Base-by-base conservation (phyloP, 2,113 vertebrate genomes). In the Hippolais icterina region DNA sequence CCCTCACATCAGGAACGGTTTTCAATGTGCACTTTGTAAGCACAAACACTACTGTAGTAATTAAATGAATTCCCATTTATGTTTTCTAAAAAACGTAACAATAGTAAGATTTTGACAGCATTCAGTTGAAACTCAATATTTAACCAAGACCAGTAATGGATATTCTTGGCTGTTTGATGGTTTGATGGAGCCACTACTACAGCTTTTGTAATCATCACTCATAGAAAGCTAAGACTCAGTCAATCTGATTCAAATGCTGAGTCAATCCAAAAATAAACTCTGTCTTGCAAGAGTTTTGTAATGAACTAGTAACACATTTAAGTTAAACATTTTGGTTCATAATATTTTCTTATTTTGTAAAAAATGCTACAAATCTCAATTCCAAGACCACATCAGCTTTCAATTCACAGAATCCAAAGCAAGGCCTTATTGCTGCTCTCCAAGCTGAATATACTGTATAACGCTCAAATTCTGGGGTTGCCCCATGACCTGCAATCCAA, bases 91-190 rank as follows among this genome's bases (percentile, higher is more conserved):
- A 90, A 50, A 17, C 5, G 24, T 47, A 74, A 80, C 0, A 60
- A 28, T 64, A 86, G 12, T 10, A n/a, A 87, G n/a, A 60, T 71
- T 77, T 90, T 52, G 56, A 96, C 72, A 89, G 57, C 53, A 81
- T 70, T 83, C n/a, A 72, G 24, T 1, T 82, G 15, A 68, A 69
- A 93, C 41, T 60, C 63, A 52, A 0, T 81, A 81, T 82, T 78
- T 86, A 91, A 71, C 3, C 7, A 84, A 60, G 14, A 84, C 46
- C 21, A 6, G 2, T 14, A 61, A 52, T 6, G 16, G n/a, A 57
- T 61, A 33, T 29, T 89, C 65, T 65, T 47, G 25, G 10, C 27
- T 47, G 60, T 87, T n/a, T 78, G 37, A 46, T 53, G 50, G 33
- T 84, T n/a, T 74, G 41, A 57, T n/a, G 41, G 49, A 87, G 28